A percentile compares a stretch with the other conserved stretches of the same genome.
Evolutionary conservation across 2,888 invertebrate species (phyloP).

Genomic region (Rosalia funebris): DNA sequence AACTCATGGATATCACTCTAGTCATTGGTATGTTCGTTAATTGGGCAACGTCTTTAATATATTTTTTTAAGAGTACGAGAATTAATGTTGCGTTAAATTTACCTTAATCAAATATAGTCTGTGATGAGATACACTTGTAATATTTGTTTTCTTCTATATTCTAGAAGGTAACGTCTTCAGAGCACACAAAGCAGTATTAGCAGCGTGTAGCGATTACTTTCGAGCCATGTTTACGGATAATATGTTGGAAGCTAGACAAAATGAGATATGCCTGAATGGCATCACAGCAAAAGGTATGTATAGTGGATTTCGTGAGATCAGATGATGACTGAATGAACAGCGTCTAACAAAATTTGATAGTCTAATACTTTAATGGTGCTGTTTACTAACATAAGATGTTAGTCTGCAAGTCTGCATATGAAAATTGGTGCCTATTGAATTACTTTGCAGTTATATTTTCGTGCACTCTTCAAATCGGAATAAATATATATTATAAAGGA

Average conservation of each 20-base stretch:
- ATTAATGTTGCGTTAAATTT: too few species aligned
- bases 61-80: neutral
- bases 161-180: slow-evolving; percentile 69
- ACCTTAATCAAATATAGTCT: too few species aligned
- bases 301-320: too few species aligned
- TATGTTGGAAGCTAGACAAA: slow-evolving; percentile 73
- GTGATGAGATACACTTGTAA: neutral
- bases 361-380: too few species aligned
- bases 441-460: too few species aligned
- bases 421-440: too few species aligned
- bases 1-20: slow-evolving; percentile 75
- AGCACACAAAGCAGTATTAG: slow-evolving; percentile 77
- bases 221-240: slow-evolving; percentile 80
- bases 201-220: slow-evolving; percentile 80
- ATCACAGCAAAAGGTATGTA: slow-evolving; percentile 69
- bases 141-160: slow-evolving; percentile 16
- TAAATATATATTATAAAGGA: too few species aligned
- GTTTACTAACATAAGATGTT: too few species aligned
- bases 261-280: slow-evolving; percentile 73
- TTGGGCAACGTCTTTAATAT: neutral
- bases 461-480: too few species aligned
- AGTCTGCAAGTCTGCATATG: too few species aligned
- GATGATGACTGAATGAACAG: too few species aligned
- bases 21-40: slow-evolving; percentile 63
- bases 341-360: too few species aligned